Conservation (phyloP, 1,140 invertebrate species). For the Rhyzopertha dominica region DNA sequence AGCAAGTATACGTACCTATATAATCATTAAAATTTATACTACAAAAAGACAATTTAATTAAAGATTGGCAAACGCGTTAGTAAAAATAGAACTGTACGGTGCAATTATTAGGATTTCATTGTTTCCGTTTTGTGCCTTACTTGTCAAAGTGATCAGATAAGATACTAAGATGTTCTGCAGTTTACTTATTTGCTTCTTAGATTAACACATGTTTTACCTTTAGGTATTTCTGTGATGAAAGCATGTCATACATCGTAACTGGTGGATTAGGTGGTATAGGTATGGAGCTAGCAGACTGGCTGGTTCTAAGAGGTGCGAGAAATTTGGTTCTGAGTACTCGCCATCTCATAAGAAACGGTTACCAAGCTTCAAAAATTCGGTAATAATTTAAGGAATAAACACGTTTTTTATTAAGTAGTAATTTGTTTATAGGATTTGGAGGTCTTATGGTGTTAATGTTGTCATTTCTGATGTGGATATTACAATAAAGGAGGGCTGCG, state of each 20-base stretch:
- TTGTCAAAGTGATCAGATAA: background rate
- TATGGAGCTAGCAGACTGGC: conserved; percentile 79
- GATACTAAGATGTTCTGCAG: conserved; percentile 1
- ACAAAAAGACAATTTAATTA: no score
- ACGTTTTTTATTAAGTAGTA: conserved; percentile 42
- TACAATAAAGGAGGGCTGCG: conserved; percentile 46
- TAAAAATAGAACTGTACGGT: no score
- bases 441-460: conserved; percentile 50
- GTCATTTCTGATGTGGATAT: conserved; percentile 47
- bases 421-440: conserved; percentile 58
- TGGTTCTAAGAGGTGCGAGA: conserved; percentile 70
- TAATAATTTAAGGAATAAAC: conserved; percentile 27
- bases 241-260: conserved; percentile 49
- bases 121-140: background rate
- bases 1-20: no score
- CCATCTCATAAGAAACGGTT: conserved; percentile 68
- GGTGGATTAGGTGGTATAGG: conserved; percentile 84
- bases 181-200: no score
- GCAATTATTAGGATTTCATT: background rate
- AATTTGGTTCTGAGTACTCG: conserved; percentile 74
- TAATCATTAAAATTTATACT: no score
- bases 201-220: background rate
- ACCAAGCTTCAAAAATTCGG: conserved; percentile 60
- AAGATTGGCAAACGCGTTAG: no score
- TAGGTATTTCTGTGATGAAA: conserved; percentile 13